Conservation (phyloP, 2,113 vertebrate genomes). For the Zootoca vivipara region DNA sequence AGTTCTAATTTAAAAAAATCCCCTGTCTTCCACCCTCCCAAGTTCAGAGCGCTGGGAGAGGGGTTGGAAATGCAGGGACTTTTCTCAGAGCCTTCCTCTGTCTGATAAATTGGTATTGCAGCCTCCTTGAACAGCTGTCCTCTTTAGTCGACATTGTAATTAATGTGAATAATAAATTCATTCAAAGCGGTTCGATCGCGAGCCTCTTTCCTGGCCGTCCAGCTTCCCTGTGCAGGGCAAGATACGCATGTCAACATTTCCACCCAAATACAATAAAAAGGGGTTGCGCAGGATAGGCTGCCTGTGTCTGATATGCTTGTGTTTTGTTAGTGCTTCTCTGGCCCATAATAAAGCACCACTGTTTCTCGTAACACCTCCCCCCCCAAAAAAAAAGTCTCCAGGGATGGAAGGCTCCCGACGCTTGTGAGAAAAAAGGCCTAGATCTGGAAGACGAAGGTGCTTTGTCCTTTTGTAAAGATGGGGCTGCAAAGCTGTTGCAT, state of each 20-base stretch:
- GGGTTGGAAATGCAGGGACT: conserved; percentile 56
- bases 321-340: conserved; percentile 32
- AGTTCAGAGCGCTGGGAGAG: conserved; percentile 67
- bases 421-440: neutral
- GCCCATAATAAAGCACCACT: conserved; percentile 19
- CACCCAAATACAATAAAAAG: conserved; percentile 55
- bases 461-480: fast-evolving
- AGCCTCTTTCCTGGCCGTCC: conserved; percentile 55
- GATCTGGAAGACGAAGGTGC: conserved; percentile 1
- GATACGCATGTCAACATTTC: conserved; percentile 62
- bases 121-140: conserved; percentile 74
- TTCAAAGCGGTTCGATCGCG: conserved; percentile 64
- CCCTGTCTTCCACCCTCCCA: conserved; percentile 70
- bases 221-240: conserved; percentile 55
- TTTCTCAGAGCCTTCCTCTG: conserved; percentile 67
- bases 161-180: conserved; percentile 74
- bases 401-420: neutral
- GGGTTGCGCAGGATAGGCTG: conserved; percentile 41
- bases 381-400: neutral
- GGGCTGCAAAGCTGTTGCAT: neutral
- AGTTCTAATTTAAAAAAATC: conserved; percentile 80
- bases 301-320: neutral
- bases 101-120: conserved; percentile 69
- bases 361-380: too few species aligned
- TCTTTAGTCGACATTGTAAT: conserved; percentile 75